Conservation (phyloP, 2,888 invertebrate species). For the Rhabditoides inermis region DNA sequence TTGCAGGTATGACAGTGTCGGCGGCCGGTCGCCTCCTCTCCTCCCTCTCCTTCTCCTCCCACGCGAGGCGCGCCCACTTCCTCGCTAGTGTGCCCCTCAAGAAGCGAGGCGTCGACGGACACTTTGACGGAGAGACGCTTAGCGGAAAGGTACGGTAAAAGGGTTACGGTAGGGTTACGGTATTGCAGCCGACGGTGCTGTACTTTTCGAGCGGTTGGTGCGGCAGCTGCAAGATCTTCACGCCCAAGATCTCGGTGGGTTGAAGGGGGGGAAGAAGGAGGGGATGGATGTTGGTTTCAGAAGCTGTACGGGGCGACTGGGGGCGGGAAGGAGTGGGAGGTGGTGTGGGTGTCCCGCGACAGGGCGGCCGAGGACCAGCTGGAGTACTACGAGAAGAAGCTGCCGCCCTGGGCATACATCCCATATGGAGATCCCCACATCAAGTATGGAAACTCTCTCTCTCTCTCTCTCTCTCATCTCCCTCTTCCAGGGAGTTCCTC, state of each 20-base stretch:
- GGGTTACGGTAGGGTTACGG: too few species aligned
- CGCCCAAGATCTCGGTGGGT: conserved; percentile 38
- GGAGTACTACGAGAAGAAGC: conserved; percentile 42
- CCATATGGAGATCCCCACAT: conserved; percentile 39
- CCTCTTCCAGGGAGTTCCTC: conserved; percentile 27
- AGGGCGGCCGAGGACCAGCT: conserved; percentile 33
- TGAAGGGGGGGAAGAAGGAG: not conserved
- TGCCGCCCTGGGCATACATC: conserved; percentile 41
- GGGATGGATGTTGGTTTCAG: conserved; percentile 5
- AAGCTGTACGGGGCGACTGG: conserved; percentile 38
- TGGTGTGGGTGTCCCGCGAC: conserved; percentile 43
- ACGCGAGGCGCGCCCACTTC: conserved; percentile 16
- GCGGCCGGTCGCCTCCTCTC: too few species aligned
- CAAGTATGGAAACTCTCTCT: conserved; percentile 15
- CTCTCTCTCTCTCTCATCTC: not conserved
- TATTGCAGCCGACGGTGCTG: conserved; percentile 32
- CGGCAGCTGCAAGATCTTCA: conserved; percentile 36
- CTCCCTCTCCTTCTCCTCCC: too few species aligned
- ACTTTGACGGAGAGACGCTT: too few species aligned
- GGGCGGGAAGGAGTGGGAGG: conserved; percentile 21
- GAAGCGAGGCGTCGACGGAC: conserved; percentile 22
- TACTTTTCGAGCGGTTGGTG: conserved; percentile 49
- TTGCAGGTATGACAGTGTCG: too few species aligned
- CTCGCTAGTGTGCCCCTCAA: conserved; percentile 22
- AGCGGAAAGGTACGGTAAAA: too few species aligned